Base-by-base conservation (phyloP, 2,797 vertebrate species). In the Macrochelys suwanniensis region DNA sequence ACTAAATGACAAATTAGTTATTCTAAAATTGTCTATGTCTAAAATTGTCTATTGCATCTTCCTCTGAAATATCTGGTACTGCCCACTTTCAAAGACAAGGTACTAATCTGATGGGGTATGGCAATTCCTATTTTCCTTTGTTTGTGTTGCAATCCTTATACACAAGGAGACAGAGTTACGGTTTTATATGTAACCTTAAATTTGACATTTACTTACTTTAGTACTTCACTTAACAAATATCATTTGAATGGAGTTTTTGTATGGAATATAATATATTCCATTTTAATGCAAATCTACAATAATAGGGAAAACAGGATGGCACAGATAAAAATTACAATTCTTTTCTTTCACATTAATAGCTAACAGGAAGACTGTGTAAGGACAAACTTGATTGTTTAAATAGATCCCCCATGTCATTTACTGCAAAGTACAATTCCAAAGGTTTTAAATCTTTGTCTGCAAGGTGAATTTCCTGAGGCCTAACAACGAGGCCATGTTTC, bases 301-400 rank as follows among this genome's bases (percentile, higher is more conserved):
- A 90, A 56, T 23, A 74, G n/a, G 51, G 68, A 31, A 90, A 92
- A 87, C 51, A 33, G 88, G 28, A 76, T 85, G 84, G 54, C 90
- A 71, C 87, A 95, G 93, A 31, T 47, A 82, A 49, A 53, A 83
- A 84, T 89, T 96, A 96, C 93, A 96, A 96, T 94, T 95, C 89
- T 92, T 94, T 74, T 94, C 80, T 83, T 88, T 82, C 93, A 83
- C 65, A 93, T 89, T 78, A 92, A 89, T n/a, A 95, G 65, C 88
- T 94, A 96, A 89, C 92, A 96, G 88, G 94, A 96, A 97, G 90
- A 92, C 92, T 95, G 94, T 92, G 91, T 91, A 95, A 96, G 92
- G 95, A 96, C 93, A 97, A 92, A 96, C 90, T 59, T 84, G 65
- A 83, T 92, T 88, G 94, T 96, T 94, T 71, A 97, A 93, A 95